Evolutionary conservation across 1,140 invertebrate species (phyloP), one percentile per base, ranked within the genome.

Genomic region (Zeugodacus cucurbitae): DNA sequence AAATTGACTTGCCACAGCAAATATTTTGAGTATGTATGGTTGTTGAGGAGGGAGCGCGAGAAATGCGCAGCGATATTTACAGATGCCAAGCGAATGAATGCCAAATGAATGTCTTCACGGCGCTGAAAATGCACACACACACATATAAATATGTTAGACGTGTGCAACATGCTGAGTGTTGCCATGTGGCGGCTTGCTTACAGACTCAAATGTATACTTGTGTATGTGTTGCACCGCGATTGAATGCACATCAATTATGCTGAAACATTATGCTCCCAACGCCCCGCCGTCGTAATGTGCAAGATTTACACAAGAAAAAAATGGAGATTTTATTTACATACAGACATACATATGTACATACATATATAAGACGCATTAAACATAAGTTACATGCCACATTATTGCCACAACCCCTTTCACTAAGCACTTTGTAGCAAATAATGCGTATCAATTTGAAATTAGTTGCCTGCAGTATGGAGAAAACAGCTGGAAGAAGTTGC

Each of bases 1-100:
- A 88, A 88, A 88, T 86, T 62, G 78, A 41, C 85, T 88, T 86
- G 10, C 78, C 54, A 78, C 64, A 54, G 8, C 37, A 48, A 82
- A 82, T 82, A 48, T 44, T 82, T 44, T 54, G 37, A 48, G 26
- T 37, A 22, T 29, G 22, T 26, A 8, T 14, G 11, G n/a, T n/a
- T 48, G 11, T 2, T 22, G 32, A 26, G 8, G 22, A 41, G 74
- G n/a, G 20, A 0, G 37, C 0, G 3, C 34, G 7, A 29, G 74
- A 29, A 32, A 44, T n/a, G 3, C 32, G 44, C 11, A 48, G 44
- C 26, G 3, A 6, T n/a, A 74, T 74, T 74, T 74, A 44, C 37
- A 82, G 74, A 54, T 82, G 17, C 32, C 34, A 74, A 74, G 2
- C 8, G 34, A n/a, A 22, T 74, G 26, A 48, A 82, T 22, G n/a